Evolutionary conservation across 2,113 vertebrate genomes (phyloP).

Genomic region (Xiphorhynchus elegans): DNA sequence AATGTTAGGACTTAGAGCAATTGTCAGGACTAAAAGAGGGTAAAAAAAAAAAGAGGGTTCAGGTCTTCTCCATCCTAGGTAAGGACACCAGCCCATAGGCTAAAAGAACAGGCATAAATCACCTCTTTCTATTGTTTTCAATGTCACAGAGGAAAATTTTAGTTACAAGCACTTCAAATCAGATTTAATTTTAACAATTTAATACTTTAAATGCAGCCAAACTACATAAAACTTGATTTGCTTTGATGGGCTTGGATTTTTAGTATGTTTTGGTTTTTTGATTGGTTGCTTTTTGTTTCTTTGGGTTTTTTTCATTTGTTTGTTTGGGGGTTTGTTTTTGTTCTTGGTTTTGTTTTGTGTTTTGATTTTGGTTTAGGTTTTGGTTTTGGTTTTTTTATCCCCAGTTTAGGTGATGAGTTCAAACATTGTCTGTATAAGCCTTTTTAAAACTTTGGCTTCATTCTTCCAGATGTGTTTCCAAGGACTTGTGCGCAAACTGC

Average conservation of each 20-base stretch:
- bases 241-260: not conserved
- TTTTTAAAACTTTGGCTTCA: not conserved
- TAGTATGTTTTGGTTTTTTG: not conserved
- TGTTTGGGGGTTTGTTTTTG: not conserved
- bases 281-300: not conserved
- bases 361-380: too few relatives aligned
- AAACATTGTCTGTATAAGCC: not conserved
- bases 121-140: not conserved
- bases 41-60: not conserved
- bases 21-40: not conserved
- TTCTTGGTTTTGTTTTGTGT: fast-evolving
- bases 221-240: fast-evolving
- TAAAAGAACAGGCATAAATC: not conserved
- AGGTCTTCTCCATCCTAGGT: fast-evolving
- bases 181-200: not conserved
- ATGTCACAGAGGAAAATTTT: not conserved
- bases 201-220: not conserved
- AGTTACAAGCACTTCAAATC: not conserved
- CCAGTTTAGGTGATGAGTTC: fast-evolving
- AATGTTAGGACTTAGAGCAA: not conserved
- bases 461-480: not conserved
- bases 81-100: too few relatives aligned
- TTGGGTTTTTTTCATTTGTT: too few relatives aligned
- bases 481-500: fast-evolving
- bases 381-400: too few relatives aligned